These are phyloP conservation scores for Chascanopsetta lugubris DNA, from an alignment of 2,113 vertebrate genomes.

Conservation along the genomic window DNA sequence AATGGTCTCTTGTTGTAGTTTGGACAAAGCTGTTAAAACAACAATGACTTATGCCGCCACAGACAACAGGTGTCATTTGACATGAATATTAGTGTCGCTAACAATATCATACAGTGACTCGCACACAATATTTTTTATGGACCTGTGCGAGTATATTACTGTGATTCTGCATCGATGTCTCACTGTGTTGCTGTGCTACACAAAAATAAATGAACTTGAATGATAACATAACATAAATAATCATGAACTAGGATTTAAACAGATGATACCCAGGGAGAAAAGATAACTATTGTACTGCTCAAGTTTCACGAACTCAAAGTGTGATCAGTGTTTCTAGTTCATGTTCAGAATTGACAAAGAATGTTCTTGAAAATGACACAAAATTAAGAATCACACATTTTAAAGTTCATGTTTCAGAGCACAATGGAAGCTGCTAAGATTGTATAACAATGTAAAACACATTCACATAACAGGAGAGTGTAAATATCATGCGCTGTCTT, in stretches of 20 bases:
- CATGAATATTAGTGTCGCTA: background rate
- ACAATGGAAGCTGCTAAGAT: no score
- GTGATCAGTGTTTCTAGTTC: no score
- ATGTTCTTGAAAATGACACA: no score
- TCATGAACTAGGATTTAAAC: background rate
- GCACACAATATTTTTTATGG: background rate
- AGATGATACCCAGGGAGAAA: background rate
- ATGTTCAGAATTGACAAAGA: no score
- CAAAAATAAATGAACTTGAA: background rate
- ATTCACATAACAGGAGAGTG: no score
- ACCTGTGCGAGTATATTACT: background rate
- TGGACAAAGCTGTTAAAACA: background rate
- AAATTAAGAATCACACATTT: no score
- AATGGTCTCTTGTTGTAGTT: slow-evolving; percentile 10
- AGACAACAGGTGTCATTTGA: background rate
- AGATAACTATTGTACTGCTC: background rate
- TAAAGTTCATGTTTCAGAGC: no score
- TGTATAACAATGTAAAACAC: no score
- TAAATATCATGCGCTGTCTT: no score
- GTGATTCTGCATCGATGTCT: background rate
- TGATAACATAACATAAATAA: background rate
- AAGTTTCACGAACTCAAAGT: background rate
- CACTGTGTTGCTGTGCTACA: background rate
- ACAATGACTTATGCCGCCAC: background rate
- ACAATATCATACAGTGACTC: background rate